Percentiles rank a stretch among this genome's conserved stretches.
Evolutionary conservation across 2,888 invertebrate species (phyloP).

Genomic region (Mactromeris polynyma): DNA sequence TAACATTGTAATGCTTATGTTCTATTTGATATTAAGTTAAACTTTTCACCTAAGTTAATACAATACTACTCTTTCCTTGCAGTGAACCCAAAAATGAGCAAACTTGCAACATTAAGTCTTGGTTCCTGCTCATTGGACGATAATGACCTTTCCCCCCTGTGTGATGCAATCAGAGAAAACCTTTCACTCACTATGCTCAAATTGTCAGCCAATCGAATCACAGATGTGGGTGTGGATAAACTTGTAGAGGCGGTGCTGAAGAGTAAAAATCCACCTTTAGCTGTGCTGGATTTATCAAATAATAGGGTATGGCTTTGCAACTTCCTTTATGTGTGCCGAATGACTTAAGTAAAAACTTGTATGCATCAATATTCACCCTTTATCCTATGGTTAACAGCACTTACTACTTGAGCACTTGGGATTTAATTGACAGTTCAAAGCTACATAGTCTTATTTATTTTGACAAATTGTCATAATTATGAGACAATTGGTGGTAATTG

Average conservation of each 20-base stretch:
- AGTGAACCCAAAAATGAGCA: conserved; percentile 66
- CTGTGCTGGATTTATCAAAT: conserved; percentile 79
- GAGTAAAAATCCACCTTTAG: conserved; percentile 76
- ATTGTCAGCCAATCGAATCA: conserved; percentile 81
- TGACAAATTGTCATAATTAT: no score
- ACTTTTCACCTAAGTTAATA: background rate
- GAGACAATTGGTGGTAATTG: no score
- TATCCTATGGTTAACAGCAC: no score
- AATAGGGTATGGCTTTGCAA: conserved; percentile 73
- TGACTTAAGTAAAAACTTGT: no score
- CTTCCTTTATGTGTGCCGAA: background rate
- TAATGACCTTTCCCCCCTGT: conserved; percentile 76
- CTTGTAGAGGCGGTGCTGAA: conserved; percentile 74
- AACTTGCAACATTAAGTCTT: conserved; percentile 78
- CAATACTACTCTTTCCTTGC: background rate
- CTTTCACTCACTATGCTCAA: conserved; percentile 81
- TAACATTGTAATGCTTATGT: no score
- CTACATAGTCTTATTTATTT: no score
- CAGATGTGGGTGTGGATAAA: conserved; percentile 73
- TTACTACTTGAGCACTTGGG: no score
- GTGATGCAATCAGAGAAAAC: conserved; percentile 73
- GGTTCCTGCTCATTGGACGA: conserved; percentile 80
- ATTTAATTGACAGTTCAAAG: no score
- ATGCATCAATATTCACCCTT: no score
- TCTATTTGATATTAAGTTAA: background rate